Evolutionary conservation across 2,113 vertebrate genomes (phyloP), one percentile per base, ranked within the genome.

Genomic region (Crotalus viridis): DNA sequence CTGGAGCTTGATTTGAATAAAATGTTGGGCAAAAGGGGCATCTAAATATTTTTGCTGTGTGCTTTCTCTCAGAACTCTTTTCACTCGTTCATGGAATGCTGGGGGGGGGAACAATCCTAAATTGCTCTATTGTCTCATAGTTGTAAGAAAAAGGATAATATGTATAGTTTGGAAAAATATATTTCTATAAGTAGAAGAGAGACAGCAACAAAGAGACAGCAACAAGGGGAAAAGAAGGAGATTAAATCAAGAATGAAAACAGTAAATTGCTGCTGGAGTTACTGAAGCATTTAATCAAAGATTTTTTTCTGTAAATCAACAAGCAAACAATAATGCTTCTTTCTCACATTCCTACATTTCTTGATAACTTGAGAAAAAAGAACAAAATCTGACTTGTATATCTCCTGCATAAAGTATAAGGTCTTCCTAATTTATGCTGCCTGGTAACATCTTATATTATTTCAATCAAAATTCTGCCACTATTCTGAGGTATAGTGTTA

Each of bases 1-100:
- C 22, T 5, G 56, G 10, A 92, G 85, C 0, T 0, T 59, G 87
- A 39, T n/a, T 87, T 0, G 0, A 46, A 87, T 0, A 0, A 93
- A 93, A 28, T 1, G 0, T 9, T 81, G 56, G 52, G 7, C 91
- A 95, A 87, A 28, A 0, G 12, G 0, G 1, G 74, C 0, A 0
- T 10, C 55, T 46, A 88, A 88, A 10, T 0, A 3, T 69, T 3
- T 46, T 94, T 89, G 69, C 3, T 90, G 1, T 69, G 89, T 91
- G 1, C 0, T 59, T 28, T 64, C 87, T 52, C 48, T 91, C 39
- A 55, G 54, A 2, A 1, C 1, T 91, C 28, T 46, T 90, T 55
- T 86, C 55, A 57, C 3, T 51, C 57, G 26, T 91, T 94, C 5
- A 0, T 59, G 90, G 54, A 89, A 57, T 46, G 33, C 0, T 46